phyloP scores from a whole-genome alignment of 2,888 invertebrate species.

The Amiota mariae region DNA sequence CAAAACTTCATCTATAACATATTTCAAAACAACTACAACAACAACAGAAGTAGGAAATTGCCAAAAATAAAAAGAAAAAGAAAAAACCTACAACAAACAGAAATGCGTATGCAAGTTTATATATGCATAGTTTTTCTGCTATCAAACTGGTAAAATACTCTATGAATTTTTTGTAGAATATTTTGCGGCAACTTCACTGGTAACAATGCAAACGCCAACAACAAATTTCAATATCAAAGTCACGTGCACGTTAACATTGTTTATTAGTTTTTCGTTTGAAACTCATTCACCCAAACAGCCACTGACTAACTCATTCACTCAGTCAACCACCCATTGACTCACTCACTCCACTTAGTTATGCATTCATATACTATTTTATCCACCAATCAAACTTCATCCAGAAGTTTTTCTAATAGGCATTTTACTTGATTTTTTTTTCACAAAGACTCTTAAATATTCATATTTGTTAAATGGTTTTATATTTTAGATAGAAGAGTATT shows the following conservation, averaged over 20 bases:
- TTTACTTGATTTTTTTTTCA: too few species aligned
- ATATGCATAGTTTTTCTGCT: conserved; percentile 6
- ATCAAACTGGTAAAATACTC: neutral
- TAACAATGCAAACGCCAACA: neutral
- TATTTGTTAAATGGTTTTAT: too few species aligned
- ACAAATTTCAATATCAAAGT: conserved; percentile 58
- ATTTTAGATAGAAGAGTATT: too few species aligned
- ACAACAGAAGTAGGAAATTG: neutral
- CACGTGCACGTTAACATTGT: conserved; percentile 57
- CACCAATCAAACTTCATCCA: too few species aligned
- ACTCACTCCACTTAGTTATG: too few species aligned
- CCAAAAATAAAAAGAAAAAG: neutral
- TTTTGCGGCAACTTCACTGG: neutral
- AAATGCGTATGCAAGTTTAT: neutral
- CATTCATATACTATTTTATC: too few species aligned
- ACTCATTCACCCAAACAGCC: neutral
- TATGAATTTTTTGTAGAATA: neutral
- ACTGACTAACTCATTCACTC: neutral
- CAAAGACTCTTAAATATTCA: too few species aligned
- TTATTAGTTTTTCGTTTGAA: conserved; percentile 54
- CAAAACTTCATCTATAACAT: conserved; percentile 15
- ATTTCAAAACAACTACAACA: neutral
- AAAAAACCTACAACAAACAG: neutral
- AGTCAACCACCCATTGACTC: too few species aligned
- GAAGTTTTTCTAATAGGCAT: too few species aligned